Conservation (phyloP, 2,888 invertebrate species). For the Mesorhabditis spiculigera region DNA sequence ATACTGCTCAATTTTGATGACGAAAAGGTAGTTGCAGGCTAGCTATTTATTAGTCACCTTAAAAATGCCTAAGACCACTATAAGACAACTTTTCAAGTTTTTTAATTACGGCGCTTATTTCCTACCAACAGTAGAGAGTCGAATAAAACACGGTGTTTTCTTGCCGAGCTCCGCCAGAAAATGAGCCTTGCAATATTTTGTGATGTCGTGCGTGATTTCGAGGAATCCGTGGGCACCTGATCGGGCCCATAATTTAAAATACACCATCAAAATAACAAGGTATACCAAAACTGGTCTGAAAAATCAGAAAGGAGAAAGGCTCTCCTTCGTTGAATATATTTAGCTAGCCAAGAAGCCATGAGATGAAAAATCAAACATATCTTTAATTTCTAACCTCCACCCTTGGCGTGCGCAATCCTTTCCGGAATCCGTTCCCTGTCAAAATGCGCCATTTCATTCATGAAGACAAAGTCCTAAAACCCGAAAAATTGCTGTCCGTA, state of each 20-base stretch:
- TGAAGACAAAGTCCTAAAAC: slow-evolving; percentile 69
- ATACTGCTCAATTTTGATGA: neutral
- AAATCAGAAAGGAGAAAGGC: no score
- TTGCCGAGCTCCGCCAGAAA: slow-evolving; percentile 62
- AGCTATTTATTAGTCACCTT: no score
- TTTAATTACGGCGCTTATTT: no score
- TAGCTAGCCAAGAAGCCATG: no score
- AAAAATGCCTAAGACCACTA: neutral
- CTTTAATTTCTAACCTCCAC: slow-evolving; percentile 59
- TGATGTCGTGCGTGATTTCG: no score
- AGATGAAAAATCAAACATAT: no score
- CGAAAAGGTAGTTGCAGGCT: neutral
- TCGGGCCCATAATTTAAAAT: slow-evolving; percentile 63
- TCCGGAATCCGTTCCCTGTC: no score
- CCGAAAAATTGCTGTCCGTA: no score
- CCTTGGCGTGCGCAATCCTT: no score
- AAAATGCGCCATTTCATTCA: slow-evolving; percentile 70
- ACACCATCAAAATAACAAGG: slow-evolving; percentile 64
- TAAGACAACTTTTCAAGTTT: neutral
- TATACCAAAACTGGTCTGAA: slow-evolving; percentile 43
- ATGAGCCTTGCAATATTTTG: slow-evolving; percentile 61
- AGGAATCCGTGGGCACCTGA: no score
- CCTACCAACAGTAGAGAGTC: slow-evolving; percentile 62
- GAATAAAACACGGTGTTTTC: slow-evolving; percentile 60
- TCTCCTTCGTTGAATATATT: no score